Evolutionary conservation across 1,140 invertebrate genomes (phyloP).

Genomic region (Microplitis demolitor): DNA sequence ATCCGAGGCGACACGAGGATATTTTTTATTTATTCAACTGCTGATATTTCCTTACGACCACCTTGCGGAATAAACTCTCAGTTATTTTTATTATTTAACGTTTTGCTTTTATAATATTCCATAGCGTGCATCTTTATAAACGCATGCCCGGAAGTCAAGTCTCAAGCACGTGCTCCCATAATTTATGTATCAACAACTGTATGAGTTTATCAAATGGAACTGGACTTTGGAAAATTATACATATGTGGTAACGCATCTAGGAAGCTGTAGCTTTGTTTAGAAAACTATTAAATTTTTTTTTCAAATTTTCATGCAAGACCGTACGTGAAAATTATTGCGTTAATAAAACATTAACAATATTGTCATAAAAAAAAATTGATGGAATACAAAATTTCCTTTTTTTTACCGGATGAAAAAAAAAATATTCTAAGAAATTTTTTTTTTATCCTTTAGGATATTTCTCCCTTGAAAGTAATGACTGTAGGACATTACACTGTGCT

Average conservation of each 20-base stretch:
- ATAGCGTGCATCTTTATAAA: too few relatives aligned
- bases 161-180: slow-evolving; percentile 8
- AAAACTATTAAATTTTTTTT: too few relatives aligned
- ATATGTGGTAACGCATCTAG: neutral
- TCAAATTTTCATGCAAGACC: too few relatives aligned
- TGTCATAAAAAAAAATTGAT: neutral
- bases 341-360: too few relatives aligned
- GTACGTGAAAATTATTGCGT: too few relatives aligned
- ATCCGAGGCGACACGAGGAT: neutral
- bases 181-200: slow-evolving; percentile 12
- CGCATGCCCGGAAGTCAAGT: slow-evolving; percentile 1
- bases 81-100: too few relatives aligned
- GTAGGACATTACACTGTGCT: slow-evolving; percentile 11
- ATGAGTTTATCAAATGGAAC: neutral
- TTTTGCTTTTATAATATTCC: too few relatives aligned
- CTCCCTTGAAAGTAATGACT: neutral
- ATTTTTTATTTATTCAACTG: too few relatives aligned
- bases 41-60: neutral
- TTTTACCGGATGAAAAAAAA: neutral
- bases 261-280: too few relatives aligned
- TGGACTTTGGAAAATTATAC: neutral
- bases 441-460: neutral
- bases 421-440: neutral
- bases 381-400: neutral
- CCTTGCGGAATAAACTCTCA: neutral